phyloP scores from a whole-genome alignment of 2,113 vertebrate species.

The Crotalus tigris region DNA sequence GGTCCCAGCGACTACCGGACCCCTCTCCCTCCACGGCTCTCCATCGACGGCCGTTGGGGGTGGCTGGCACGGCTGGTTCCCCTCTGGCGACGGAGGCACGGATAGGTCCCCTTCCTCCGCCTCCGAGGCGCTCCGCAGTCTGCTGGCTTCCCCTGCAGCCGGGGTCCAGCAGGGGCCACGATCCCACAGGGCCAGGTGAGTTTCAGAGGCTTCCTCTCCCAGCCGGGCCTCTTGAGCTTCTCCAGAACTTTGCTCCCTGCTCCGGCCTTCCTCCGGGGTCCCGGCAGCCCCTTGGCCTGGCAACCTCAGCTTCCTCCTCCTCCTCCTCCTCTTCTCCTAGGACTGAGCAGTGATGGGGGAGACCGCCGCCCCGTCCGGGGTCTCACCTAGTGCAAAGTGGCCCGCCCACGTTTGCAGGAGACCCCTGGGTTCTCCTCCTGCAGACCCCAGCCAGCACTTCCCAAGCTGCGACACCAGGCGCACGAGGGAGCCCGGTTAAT shows the following conservation, averaged over 20 bases:
- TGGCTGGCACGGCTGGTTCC: neutral
- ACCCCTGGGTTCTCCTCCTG: neutral
- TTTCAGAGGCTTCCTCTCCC: neutral
- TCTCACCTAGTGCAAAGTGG: neutral
- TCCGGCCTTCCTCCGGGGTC: neutral
- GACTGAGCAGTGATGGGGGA: too few species aligned
- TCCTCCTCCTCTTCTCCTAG: neutral
- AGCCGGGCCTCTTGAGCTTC: neutral
- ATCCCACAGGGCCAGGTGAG: neutral
- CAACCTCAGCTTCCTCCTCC: neutral
- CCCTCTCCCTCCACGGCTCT: neutral
- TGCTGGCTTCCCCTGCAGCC: too few species aligned
- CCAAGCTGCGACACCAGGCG: neutral
- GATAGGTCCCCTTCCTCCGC: neutral
- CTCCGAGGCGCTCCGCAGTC: neutral
- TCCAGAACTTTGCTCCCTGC: neutral
- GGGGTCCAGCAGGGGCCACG: too few species aligned
- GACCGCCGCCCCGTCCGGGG: fast-evolving
- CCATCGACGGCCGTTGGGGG: neutral
- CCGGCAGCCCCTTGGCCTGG: neutral
- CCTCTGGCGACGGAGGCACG: too few species aligned
- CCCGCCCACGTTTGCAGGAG: neutral
- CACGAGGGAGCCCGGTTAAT: constrained; percentile 1
- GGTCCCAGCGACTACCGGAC: neutral
- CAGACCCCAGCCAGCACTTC: neutral